phyloP scores from a whole-genome alignment of 2,888 invertebrate species.

The Sylvicola cinctus region DNA sequence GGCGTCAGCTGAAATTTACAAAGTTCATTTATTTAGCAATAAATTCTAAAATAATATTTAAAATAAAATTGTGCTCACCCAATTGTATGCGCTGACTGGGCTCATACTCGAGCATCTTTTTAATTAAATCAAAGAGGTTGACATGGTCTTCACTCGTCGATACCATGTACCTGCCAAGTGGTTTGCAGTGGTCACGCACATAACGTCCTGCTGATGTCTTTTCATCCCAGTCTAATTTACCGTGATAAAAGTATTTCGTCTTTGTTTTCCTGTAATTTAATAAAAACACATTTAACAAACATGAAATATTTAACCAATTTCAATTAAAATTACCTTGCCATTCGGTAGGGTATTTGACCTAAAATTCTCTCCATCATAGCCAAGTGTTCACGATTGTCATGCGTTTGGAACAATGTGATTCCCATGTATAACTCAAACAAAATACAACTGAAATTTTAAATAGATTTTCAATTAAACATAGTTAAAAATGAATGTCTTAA shows the following conservation, averaged over 20 bases:
- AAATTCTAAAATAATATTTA: not conserved
- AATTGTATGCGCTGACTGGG: constrained; percentile 77
- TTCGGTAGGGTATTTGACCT: constrained; percentile 77
- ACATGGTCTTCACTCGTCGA: constrained; percentile 78
- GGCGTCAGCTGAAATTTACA: constrained; percentile 39
- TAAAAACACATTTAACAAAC: constrained; percentile 8
- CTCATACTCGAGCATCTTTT: constrained; percentile 93
- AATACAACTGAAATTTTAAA: constrained; percentile 42
- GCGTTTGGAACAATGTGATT: constrained; percentile 97
- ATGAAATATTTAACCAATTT: constrained; percentile 9
- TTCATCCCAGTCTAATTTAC: constrained; percentile 95
- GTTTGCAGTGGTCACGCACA: constrained; percentile 95
- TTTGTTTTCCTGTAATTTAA: constrained; percentile 72
- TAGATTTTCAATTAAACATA: not conserved
- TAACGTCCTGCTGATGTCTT: constrained; percentile 92
- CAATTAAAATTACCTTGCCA: constrained; percentile 40
- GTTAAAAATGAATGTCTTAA: not conserved
- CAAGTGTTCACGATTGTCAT: constrained; percentile 97
- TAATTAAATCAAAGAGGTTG: constrained; percentile 83
- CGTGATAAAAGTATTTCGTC: constrained; percentile 96
- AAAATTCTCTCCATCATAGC: constrained; percentile 99
- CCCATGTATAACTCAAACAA: constrained; percentile 97
- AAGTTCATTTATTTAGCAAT: not conserved
- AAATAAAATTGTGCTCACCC: constrained; percentile 16
- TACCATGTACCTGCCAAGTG: constrained; percentile 79